These are phyloP conservation scores for Dynastes tityus DNA, from an alignment of 2,888 invertebrate genomes.

Conservation along the genomic window DNA sequence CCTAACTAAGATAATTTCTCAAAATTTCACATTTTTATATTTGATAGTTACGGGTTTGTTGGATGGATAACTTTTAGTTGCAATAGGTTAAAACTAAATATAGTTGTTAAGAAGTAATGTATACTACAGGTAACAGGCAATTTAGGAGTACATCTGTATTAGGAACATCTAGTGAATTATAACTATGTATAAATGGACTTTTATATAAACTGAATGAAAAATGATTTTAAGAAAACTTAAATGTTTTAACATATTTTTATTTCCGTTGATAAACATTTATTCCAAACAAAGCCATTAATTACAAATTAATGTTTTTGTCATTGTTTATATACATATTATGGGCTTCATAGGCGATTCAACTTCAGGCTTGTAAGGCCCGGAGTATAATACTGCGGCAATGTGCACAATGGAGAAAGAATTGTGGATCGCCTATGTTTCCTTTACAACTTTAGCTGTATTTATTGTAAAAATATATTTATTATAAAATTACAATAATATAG, in stretches of 20 bases:
- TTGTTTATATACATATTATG: constrained; percentile 9
- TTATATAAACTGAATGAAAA: constrained; percentile 17
- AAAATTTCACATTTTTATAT: constrained; percentile 33
- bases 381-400: background rate
- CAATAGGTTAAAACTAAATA: constrained; percentile 33
- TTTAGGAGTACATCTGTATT: constrained; percentile 32
- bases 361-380: background rate
- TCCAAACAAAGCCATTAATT: constrained; percentile 14
- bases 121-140: constrained; percentile 34
- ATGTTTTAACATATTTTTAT: constrained; percentile 25
- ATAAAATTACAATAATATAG: constrained; percentile 36
- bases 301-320: constrained; percentile 6
- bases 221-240: constrained; percentile 16
- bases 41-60: constrained; percentile 41
- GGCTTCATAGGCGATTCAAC: constrained; percentile 26
- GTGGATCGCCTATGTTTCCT: constrained; percentile 38
- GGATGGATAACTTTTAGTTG: constrained; percentile 27
- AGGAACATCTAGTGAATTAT: constrained; percentile 35
- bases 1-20: constrained; percentile 11
- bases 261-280: constrained; percentile 20
- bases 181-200: constrained; percentile 26
- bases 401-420: background rate
- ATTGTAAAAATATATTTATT: constrained; percentile 44
- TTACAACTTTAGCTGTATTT: constrained; percentile 35
- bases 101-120: constrained; percentile 41